Base-by-base conservation (phyloP, 2,888 invertebrate genomes). In the Agrotis clavis region DNA sequence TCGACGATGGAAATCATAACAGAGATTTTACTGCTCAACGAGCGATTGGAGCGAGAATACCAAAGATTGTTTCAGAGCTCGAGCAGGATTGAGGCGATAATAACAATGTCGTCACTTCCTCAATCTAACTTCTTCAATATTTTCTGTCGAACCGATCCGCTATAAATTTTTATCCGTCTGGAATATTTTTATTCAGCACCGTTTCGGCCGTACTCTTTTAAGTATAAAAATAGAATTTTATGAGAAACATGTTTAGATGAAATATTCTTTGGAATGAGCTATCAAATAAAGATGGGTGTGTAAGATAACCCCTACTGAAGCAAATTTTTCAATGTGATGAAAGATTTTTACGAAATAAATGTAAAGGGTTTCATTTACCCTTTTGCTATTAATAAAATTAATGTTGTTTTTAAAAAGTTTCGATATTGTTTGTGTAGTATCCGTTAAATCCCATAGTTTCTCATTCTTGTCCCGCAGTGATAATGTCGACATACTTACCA, bases 41-140 rank as follows among this genome's bases (percentile, higher is more conserved):
- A 90, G 90, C 91, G 91, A 94, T 93, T 88, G 92, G 90, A 90
- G 89, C 87, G 89, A 86, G 89, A 86, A 89, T 90, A 86, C 89
- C 91, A 91, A 92, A 94, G 93, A 94, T 94, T 94, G 93, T 94
- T 94, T 91, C 92, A 89, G 90, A 89, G 87, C 90, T 89, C 88
- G 91, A 87, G 88, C 86, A 88, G 92, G 91, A 93, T 93, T 92
- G 93, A 91, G 90, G 87, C 93, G 94, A 94, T 95, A 95, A 95
- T 95, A 95, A 94, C 94, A 93, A 94, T 94, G 94, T 94, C 94
- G 92, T 92, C 94, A 93, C 93, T 94, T 94, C 94, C 93, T 94
- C 94, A 94, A 95, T 94, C 91, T 92, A 92, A 94, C 93, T 94
- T 93, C 93, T 93, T 92, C 94, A 92, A 94, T 94, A 94, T 94